Conservation (phyloP, 2,888 invertebrate species). For the Spicauda simplicius region DNA sequence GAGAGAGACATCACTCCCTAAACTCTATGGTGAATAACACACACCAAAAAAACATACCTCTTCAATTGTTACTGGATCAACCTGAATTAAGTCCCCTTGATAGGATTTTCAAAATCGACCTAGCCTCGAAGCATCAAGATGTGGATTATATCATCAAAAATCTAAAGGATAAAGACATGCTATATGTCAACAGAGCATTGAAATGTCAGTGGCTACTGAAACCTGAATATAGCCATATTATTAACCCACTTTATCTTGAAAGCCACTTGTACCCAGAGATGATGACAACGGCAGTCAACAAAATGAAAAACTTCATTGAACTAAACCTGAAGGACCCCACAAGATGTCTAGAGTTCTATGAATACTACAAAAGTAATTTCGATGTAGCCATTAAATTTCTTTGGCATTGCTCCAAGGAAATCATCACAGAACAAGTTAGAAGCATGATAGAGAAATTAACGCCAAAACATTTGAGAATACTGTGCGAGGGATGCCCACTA, state of each 20-base stretch:
- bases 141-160: slow-evolving; percentile 58
- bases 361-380: slow-evolving; percentile 54
- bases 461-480: slow-evolving; percentile 54
- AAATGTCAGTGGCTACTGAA: slow-evolving; percentile 63
- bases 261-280: slow-evolving; percentile 59
- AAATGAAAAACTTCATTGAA: slow-evolving; percentile 62
- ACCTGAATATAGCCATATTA: slow-evolving; percentile 49
- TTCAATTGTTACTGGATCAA: slow-evolving; percentile 42
- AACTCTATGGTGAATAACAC: slow-evolving; percentile 54
- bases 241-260: slow-evolving; percentile 64
- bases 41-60: slow-evolving; percentile 37
- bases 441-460: slow-evolving; percentile 54
- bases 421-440: slow-evolving; percentile 50
- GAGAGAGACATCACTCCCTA: slow-evolving; percentile 55
- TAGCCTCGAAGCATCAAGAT: slow-evolving; percentile 58
- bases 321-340: slow-evolving; percentile 50
- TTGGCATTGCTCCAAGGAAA: slow-evolving; percentile 53
- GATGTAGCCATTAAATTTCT: slow-evolving; percentile 58
- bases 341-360: slow-evolving; percentile 60
- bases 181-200: slow-evolving; percentile 65
- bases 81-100: slow-evolving; percentile 58
- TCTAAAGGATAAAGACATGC: slow-evolving; percentile 63
- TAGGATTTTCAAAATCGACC: slow-evolving; percentile 64
- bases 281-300: slow-evolving; percentile 58
- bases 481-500: slow-evolving; percentile 57